Percentiles rank a stretch among this genome's conserved stretches.
Evolutionary conservation across 2,113 vertebrate genomes (phyloP).

Genomic region (Myiagra hebetior): DNA sequence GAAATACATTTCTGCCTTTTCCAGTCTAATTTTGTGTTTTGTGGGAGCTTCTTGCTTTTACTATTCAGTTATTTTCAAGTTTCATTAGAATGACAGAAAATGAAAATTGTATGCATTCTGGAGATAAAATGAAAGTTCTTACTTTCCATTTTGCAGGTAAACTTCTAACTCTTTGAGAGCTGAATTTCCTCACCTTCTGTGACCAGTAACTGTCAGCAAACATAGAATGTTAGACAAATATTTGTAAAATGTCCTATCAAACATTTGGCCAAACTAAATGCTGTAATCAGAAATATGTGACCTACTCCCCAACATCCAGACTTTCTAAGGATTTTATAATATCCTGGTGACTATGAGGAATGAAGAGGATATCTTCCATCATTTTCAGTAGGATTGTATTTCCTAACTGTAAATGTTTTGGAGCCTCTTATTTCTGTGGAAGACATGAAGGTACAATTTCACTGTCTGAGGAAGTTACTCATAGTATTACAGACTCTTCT

Average conservation of each 20-base stretch:
- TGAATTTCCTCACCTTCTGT: background rate
- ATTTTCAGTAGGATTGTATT: background rate
- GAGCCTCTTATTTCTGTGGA: background rate
- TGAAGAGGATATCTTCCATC: background rate
- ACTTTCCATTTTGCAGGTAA: background rate
- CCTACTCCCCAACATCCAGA: background rate
- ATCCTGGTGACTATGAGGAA: background rate
- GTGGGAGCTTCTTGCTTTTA: fast-evolving
- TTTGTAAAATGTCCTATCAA: background rate
- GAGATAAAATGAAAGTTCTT: background rate
- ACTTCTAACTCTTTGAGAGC: background rate
- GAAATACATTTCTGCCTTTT: background rate
- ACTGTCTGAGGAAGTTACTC: background rate
- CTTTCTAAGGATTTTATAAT: background rate
- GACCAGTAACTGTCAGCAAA: background rate
- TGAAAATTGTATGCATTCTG: background rate
- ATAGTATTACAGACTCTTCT: background rate
- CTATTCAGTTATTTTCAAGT: background rate
- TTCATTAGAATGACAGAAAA: background rate
- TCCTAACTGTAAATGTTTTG: background rate
- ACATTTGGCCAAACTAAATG: background rate
- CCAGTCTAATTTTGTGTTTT: background rate
- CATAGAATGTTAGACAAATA: background rate
- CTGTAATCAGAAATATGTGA: background rate
- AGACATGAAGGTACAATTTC: background rate